phyloP scores from a whole-genome alignment of 53 echinoderm and acorn worm genomes.

The Glandiceps talaboti region DNA sequence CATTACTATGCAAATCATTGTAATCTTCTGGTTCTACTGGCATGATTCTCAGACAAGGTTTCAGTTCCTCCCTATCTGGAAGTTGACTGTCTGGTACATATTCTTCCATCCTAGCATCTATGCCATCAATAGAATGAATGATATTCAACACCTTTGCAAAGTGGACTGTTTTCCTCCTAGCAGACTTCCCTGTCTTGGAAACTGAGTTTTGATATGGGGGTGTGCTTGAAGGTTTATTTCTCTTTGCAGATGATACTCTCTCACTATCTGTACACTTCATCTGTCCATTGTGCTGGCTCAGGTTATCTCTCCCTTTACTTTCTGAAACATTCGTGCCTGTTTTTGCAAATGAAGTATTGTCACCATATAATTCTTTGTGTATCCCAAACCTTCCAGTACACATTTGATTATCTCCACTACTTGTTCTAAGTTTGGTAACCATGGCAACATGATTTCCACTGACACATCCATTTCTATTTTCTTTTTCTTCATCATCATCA shows the following conservation, averaged over 20 bases:
- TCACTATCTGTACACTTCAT: not conserved
- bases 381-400: too few relatives aligned
- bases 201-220: not conserved
- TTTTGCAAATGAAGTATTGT: too few relatives aligned
- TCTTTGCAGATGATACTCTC: not conserved
- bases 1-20: not conserved
- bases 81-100: not conserved
- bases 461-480: too few relatives aligned
- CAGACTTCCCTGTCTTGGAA: not conserved
- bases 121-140: not conserved
- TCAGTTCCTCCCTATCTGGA: not conserved
- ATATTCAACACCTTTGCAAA: not conserved
- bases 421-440: too few relatives aligned
- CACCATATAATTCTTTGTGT: too few relatives aligned
- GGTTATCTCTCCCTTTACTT: too few relatives aligned
- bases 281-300: too few relatives aligned
- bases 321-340: too few relatives aligned
- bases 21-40: not conserved
- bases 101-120: not conserved
- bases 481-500: too few relatives aligned
- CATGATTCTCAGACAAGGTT: too few relatives aligned
- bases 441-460: too few relatives aligned
- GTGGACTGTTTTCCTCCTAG: not conserved
- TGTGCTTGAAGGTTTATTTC: not conserved
- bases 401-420: too few relatives aligned